Conservation (phyloP, 2,888 invertebrate species). For the Ophion slaviceki region DNA sequence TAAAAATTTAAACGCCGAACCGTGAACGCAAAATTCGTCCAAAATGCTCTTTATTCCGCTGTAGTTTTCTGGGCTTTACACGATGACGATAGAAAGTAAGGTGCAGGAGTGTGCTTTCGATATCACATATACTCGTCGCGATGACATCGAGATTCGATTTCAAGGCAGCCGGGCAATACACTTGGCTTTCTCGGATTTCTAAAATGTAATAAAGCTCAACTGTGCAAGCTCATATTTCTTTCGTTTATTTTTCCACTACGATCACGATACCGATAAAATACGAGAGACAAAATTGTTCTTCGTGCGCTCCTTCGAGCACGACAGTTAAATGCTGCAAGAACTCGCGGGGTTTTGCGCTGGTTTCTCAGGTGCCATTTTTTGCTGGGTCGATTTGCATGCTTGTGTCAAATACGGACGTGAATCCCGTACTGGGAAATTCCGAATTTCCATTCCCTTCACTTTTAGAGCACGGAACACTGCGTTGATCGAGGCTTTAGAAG, state of each 20-base stretch:
- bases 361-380: slow-evolving; percentile 8
- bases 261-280: slow-evolving; percentile 23
- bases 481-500: slow-evolving; percentile 21
- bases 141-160: slow-evolving; percentile 3
- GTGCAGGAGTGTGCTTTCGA: neutral
- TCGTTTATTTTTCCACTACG: slow-evolving; percentile 11
- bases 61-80: too few species aligned
- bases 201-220: slow-evolving; percentile 42
- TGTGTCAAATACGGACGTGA: slow-evolving; percentile 23
- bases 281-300: slow-evolving; percentile 44
- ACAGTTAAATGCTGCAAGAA: slow-evolving; percentile 27
- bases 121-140: neutral
- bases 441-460: slow-evolving; percentile 29
- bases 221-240: slow-evolving; percentile 13
- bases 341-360: slow-evolving; percentile 10
- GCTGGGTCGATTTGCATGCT: slow-evolving; percentile 34
- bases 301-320: neutral
- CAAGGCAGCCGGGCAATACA: neutral
- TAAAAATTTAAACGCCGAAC: too few species aligned
- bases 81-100: neutral
- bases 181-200: slow-evolving; percentile 3
- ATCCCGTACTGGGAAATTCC: slow-evolving; percentile 15
- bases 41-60: too few species aligned
- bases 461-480: slow-evolving; percentile 30
- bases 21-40: too few species aligned